A percentile compares a stretch with the other conserved stretches of the same genome.
Evolutionary conservation across 2,113 vertebrate species (phyloP).

Genomic region (Cathartes aura): DNA sequence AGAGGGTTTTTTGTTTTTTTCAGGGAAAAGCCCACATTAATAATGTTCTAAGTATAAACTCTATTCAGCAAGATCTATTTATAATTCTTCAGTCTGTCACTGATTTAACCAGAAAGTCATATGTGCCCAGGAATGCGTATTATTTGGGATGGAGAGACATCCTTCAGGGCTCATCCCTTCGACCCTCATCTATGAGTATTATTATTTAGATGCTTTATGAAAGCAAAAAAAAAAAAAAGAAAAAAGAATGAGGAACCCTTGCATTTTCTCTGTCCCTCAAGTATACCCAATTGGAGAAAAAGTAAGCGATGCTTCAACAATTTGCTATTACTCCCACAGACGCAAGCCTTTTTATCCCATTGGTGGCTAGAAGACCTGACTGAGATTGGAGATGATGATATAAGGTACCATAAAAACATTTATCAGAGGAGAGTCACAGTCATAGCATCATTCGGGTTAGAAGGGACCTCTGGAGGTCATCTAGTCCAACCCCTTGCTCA

Average conservation of each 20-base stretch:
- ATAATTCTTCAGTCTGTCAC: background rate
- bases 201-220: background rate
- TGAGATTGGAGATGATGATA: background rate
- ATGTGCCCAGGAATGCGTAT: background rate
- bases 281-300: fast-evolving
- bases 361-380: background rate
- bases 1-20: background rate
- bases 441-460: background rate
- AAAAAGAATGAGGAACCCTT: background rate
- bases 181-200: background rate
- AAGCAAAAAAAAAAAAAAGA: background rate
- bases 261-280: background rate
- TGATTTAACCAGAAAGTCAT: background rate
- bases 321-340: background rate
- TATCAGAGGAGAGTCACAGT: background rate
- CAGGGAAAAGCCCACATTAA: background rate
- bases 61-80: background rate
- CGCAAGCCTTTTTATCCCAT: background rate
- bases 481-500: background rate
- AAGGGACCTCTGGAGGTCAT: background rate
- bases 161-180: background rate
- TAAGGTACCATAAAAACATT: background rate
- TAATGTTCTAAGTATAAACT: background rate
- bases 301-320: background rate
- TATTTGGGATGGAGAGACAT: background rate